These are phyloP conservation scores for Bactericera cockerelli DNA, from an alignment of 1,140 invertebrate genomes.

Conservation along the genomic window DNA sequence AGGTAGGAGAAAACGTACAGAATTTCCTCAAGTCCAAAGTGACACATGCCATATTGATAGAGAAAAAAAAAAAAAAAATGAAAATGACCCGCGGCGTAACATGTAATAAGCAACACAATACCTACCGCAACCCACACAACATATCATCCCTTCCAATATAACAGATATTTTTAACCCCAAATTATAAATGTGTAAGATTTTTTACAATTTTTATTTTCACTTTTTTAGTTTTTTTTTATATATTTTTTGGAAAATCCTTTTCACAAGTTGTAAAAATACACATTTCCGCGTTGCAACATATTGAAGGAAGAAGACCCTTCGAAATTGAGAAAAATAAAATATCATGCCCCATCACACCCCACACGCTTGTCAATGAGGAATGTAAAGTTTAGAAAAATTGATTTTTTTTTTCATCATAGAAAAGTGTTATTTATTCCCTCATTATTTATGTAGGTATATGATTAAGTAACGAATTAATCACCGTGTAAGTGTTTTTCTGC, in stretches of 20 bases:
- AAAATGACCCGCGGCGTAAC: neutral
- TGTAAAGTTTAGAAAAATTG: no score
- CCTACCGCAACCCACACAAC: neutral
- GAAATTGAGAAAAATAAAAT: neutral
- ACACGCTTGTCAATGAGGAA: neutral
- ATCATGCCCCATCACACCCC: constrained; percentile 8
- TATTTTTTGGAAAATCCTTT: neutral
- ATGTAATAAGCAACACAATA: constrained; percentile 1
- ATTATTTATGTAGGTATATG: no score
- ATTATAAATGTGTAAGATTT: neutral
- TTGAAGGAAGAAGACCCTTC: neutral
- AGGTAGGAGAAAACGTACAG: no score
- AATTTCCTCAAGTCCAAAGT: no score
- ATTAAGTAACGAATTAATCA: no score
- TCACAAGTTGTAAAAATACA: constrained; percentile 7
- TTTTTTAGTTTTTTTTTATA: no score
- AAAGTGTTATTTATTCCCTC: no score
- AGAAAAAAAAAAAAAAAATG: neutral
- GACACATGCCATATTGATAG: neutral
- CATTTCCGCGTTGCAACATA: constrained; percentile 4
- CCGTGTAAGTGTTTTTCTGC: no score
- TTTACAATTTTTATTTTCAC: neutral
- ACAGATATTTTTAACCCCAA: neutral
- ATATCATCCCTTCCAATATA: neutral
- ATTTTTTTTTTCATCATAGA: no score